phyloP scores from a whole-genome alignment of 23 tunicate genomes.

The Trididemnum nubilum region DNA sequence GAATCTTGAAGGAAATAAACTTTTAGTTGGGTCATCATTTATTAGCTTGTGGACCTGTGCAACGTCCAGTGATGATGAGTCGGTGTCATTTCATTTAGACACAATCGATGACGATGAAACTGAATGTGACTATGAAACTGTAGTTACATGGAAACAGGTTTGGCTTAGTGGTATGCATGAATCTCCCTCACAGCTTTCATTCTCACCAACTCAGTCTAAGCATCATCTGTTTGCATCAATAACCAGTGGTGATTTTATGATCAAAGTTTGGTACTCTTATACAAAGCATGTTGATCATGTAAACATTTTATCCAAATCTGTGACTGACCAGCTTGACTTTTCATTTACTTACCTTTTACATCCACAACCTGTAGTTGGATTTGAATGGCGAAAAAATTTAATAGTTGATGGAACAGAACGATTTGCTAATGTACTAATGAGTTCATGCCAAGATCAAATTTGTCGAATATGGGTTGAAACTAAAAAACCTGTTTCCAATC shows the following conservation, averaged over 20 bases:
- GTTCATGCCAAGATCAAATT: conserved; percentile 84
- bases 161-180: conserved; percentile 75
- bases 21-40: conserved; percentile 46
- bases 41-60: conserved; percentile 48
- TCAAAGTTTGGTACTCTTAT: conserved; percentile 75
- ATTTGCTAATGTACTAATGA: conserved; percentile 68
- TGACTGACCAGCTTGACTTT: conserved; percentile 37
- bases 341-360: conserved; percentile 75
- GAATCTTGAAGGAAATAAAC: conserved; percentile 38
- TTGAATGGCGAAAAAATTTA: conserved; percentile 87
- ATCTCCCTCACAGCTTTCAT: conserved; percentile 45
- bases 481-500: conserved; percentile 41
- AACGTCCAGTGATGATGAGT: neutral
- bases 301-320: conserved; percentile 20
- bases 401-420: conserved; percentile 25
- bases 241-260: conserved; percentile 67
- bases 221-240: conserved; percentile 73
- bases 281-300: neutral
- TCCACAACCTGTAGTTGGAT: conserved; percentile 80
- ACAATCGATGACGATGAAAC: neutral
- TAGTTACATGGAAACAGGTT: conserved; percentile 48
- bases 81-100: conserved; percentile 37
- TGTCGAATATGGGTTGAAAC: conserved; percentile 94
- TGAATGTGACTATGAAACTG: neutral
- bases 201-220: conserved; percentile 51